These are phyloP conservation scores for Manacus vitellinus DNA, from an alignment of 2,113 vertebrate species.

Conservation along the genomic window DNA sequence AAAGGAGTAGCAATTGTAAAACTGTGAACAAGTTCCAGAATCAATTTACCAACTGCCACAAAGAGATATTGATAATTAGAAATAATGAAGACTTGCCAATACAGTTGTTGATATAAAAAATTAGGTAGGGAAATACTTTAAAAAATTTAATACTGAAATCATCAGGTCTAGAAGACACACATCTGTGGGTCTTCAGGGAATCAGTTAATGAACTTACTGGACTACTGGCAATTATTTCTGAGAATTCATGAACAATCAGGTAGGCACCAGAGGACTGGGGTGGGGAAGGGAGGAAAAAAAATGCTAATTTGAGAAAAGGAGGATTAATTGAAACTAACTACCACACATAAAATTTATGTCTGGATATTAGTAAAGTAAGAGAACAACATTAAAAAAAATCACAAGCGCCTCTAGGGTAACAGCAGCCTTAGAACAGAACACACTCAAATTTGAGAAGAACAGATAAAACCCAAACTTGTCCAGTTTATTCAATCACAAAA, in stretches of 20 bases:
- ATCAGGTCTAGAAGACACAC: conserved; percentile 59
- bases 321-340: conserved; percentile 20
- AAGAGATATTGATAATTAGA: conserved; percentile 41
- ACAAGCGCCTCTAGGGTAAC: not conserved
- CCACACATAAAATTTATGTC: not conserved
- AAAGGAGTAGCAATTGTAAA: not conserved
- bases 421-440: not conserved
- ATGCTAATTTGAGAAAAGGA: conserved; percentile 36
- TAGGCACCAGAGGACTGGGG: conserved; percentile 28
- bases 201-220: conserved; percentile 72
- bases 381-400: not conserved
- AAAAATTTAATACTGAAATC: conserved; percentile 72
- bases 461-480: not conserved
- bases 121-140: conserved; percentile 59
- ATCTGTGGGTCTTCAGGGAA: conserved; percentile 52
- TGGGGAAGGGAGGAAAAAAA: not conserved
- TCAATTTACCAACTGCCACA: conserved; percentile 26
- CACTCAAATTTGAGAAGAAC: not conserved
- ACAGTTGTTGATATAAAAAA: conserved; percentile 51
- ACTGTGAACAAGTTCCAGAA: not conserved
- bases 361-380: not conserved
- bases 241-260: conserved; percentile 65
- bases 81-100: conserved; percentile 57
- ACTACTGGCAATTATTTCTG: conserved; percentile 72
- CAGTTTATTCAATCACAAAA: not conserved